Evolutionary conservation across 2,113 vertebrate genomes (phyloP), one percentile per base, ranked within the genome.

Genomic region (Noturus placidus): DNA sequence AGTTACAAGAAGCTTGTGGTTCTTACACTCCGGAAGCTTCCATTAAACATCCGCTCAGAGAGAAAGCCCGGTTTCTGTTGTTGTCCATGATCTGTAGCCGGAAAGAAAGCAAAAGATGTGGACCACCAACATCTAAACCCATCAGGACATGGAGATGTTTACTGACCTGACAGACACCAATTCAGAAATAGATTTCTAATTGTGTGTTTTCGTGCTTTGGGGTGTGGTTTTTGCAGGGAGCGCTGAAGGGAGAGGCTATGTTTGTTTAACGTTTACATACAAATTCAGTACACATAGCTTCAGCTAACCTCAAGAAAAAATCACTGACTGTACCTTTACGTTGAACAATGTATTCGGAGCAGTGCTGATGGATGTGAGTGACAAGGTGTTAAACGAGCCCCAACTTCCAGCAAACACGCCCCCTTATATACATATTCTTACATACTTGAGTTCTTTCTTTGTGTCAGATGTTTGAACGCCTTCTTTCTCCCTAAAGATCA

Each of bases 361-460:
- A 22, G 25, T 11, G 72, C 59, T 63, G 70, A 76, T 19, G 38
- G 84, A 77, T 61, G 25, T 25, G 38, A 77, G 69, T 30, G 83
- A 46, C 69, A 76, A 38, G 38, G 35, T 19, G 27, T 77, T 77
- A 85, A 85, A 77, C 84, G 77, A 77, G 56, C 54, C 46, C 22
- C 10, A 35, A 63, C 22, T 82, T 61, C 38, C 17, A 74, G 52
- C 83, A 72, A 56, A 74, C 50, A 72, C 50, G 15, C 67, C 15
- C n/a, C 65, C 50, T 35, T 38, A 35, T 54, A 35, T 30, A 25
- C n/a, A 14, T 11, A 84, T 25, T 20, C 79, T 8, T 22, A 4
- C 82, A 35, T 25, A 22, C 72, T 65, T 19, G 65, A 81, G 17
- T 25, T 56, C 33, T 79, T 57, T 83, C 77, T 63, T 33, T 50